Base-by-base conservation (phyloP, 2,797 vertebrate species). In the Chelmon rostratus region DNA sequence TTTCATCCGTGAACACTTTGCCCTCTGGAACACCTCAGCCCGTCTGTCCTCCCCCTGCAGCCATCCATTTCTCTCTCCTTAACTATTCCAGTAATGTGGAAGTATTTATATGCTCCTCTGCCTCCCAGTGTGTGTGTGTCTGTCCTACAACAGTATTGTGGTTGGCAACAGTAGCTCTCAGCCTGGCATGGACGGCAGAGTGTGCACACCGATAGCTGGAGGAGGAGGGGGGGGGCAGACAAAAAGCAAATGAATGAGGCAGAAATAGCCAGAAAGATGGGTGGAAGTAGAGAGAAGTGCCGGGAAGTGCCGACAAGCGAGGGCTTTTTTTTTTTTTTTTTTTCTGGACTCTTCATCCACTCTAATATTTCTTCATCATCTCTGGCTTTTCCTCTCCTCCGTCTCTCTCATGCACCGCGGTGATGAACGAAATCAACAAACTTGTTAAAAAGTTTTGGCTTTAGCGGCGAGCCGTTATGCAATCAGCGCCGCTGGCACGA, bases 81-180 rank as follows among this genome's bases (percentile, higher is more conserved):
- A 86, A 80, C 84, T 89, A 90, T 90, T 90, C 90, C 92, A 92
- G 90, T 89, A 90, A 94, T 86, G 87, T 90, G 88, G 86, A 91
- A 89, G 88, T 90, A 89, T 92, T 92, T 92, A 89, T 89, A 88
- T 70, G 79, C 80, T 83, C 68, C 40, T 79, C 81, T 83, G 75
- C 73, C 72, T 81, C 76, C 47, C 70, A 7, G 68, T 59, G 56
- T 50, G 53, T 58, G 61, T 57, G 40, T 65, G 71, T 76, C 31
- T 53, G 75, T 91, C 85, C 86, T 82, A 79, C 66, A 85, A 90
- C 91, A 82, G 76, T 95, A 92, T 94, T 96, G 76, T 93, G 81
- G 58, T 92, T 94, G 95, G 94, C 93, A 58, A 18, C 61, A 11
- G 52, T 19, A 57, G 77, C 75, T 65, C 71, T 66, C 78, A 58